Evolutionary conservation across 2,797 vertebrate genomes (phyloP).

Genomic region (Numenius phaeopus): DNA sequence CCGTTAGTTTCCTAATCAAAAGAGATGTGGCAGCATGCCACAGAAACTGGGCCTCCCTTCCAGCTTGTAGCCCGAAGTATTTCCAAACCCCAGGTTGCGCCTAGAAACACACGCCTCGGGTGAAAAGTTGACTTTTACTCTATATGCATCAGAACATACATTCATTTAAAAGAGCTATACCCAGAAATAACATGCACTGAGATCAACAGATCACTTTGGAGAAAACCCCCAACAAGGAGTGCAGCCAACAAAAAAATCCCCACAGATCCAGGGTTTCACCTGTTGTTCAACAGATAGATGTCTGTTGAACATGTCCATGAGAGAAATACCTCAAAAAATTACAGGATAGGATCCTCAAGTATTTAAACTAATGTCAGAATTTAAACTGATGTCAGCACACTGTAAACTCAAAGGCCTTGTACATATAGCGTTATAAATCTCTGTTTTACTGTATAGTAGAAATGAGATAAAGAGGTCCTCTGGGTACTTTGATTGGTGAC

Average conservation of each 20-base stretch:
- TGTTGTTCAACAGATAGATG: background rate
- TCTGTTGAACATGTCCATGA: background rate
- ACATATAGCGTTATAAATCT: background rate
- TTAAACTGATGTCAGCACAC: too few species aligned
- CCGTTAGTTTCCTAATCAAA: slow-evolving; percentile 65
- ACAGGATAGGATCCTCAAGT: background rate
- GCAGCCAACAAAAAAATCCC: background rate
- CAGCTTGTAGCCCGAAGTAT: slow-evolving; percentile 4
- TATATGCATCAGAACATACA: background rate
- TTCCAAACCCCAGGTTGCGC: background rate
- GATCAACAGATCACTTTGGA: background rate
- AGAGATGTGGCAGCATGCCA: slow-evolving; percentile 67
- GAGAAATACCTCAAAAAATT: background rate
- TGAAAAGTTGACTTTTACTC: background rate
- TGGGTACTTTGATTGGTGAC: background rate
- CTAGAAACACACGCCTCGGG: background rate
- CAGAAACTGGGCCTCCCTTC: slow-evolving; percentile 16
- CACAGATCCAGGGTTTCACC: background rate
- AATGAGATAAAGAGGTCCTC: background rate
- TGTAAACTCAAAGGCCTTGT: background rate
- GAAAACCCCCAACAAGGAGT: background rate
- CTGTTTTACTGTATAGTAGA: background rate
- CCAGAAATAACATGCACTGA: background rate
- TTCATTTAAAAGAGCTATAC: background rate
- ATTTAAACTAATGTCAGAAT: background rate